These are phyloP conservation scores for Gortyna flavago DNA, from an alignment of 2,888 invertebrate genomes.

Conservation along the genomic window DNA sequence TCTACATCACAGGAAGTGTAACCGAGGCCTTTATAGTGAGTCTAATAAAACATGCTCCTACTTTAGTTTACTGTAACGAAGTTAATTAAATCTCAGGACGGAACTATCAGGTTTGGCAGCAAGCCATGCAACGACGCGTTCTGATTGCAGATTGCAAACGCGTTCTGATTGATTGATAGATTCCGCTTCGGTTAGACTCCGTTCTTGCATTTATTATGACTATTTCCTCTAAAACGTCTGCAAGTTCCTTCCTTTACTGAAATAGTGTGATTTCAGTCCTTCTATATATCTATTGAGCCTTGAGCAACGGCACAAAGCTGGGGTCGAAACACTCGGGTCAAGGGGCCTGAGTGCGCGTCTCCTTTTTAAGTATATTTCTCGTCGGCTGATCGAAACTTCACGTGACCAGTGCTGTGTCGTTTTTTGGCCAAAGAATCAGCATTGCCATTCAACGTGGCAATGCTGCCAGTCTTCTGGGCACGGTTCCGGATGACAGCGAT, in stretches of 20 bases:
- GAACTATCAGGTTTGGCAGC: constrained; percentile 60
- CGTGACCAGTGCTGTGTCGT: too few species aligned
- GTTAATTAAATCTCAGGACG: constrained; percentile 41
- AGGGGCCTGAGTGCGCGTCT: too few species aligned
- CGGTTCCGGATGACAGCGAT: too few species aligned
- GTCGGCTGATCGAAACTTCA: too few species aligned
- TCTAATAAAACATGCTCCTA: constrained; percentile 23
- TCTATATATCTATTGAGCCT: too few species aligned
- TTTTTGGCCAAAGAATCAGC: too few species aligned
- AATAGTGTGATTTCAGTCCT: background rate
- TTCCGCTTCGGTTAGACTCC: constrained; percentile 3
- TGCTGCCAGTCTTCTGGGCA: too few species aligned
- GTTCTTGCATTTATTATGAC: background rate
- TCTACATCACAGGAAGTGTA: constrained; percentile 39
- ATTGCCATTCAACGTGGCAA: too few species aligned
- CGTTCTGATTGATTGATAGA: constrained; percentile 38
- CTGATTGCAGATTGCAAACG: constrained; percentile 29
- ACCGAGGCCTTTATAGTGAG: background rate
- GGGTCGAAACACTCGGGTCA: too few species aligned
- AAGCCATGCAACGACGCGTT: constrained; percentile 32
- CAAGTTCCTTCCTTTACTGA: background rate
- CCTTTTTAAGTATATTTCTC: too few species aligned
- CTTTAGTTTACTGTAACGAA: constrained; percentile 34
- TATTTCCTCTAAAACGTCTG: background rate
- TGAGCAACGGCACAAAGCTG: too few species aligned